Percentiles rank a stretch among this genome's conserved stretches.
These are phyloP conservation scores for Gryllus longicercus DNA, from an alignment of 2,888 invertebrate genomes.

Conservation along the genomic window DNA sequence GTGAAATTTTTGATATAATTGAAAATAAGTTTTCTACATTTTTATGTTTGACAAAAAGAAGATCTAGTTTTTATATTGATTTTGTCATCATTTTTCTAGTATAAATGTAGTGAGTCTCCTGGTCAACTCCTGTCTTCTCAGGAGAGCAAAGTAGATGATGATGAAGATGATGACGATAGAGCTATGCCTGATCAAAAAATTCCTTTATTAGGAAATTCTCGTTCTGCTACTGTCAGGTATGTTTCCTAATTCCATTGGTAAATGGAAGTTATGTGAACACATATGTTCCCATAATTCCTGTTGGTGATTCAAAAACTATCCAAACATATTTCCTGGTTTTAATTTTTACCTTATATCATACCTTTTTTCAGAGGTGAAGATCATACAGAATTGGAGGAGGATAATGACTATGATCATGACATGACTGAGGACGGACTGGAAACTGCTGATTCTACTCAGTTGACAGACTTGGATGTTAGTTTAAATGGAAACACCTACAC, in stretches of 20 bases:
- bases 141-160: slow-evolving; percentile 1
- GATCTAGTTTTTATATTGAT: neutral
- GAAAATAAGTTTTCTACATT: neutral
- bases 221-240: neutral
- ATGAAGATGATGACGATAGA: neutral
- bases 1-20: neutral
- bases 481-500: neutral
- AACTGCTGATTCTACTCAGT: neutral
- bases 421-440: neutral
- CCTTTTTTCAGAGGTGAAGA: neutral
- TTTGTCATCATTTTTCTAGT: neutral
- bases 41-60: neutral
- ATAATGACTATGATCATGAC: neutral
- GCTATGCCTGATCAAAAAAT: neutral
- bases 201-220: neutral
- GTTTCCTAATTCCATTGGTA: neutral
- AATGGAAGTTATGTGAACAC: neutral
- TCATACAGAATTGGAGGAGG: neutral
- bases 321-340: too few species aligned
- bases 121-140: slow-evolving; percentile 19
- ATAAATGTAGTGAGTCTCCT: neutral
- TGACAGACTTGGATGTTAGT: neutral
- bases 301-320: too few species aligned
- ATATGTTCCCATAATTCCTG: too few species aligned
- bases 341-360: too few species aligned